A percentile compares a stretch with the other conserved stretches of the same genome.
These are phyloP conservation scores for Melikaiella ostensackeni DNA, from an alignment of 2,888 invertebrate genomes.

Conservation along the genomic window DNA sequence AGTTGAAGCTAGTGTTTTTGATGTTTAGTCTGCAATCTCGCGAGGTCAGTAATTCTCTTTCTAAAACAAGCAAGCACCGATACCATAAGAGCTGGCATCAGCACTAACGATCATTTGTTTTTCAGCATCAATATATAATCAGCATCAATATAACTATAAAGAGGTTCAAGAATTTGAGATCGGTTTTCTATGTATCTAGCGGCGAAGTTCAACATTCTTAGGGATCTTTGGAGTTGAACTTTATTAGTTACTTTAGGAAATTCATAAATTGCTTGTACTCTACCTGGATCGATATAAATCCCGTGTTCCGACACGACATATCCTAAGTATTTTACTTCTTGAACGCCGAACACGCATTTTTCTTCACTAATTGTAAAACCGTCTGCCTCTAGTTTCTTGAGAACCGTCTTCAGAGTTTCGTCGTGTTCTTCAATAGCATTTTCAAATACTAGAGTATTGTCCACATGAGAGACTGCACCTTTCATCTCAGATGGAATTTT, in stretches of 20 bases:
- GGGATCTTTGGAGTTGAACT: conserved; percentile 54
- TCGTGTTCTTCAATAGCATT: too few relatives aligned
- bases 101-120: conserved; percentile 54
- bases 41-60: conserved; percentile 52
- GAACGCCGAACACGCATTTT: background rate
- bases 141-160: conserved; percentile 61
- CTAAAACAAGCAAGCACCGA: conserved; percentile 67
- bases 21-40: conserved; percentile 69
- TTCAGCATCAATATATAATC: conserved; percentile 60
- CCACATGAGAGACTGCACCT: too few relatives aligned
- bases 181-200: conserved; percentile 58
- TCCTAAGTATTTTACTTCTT: background rate
- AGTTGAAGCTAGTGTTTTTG: conserved; percentile 50
- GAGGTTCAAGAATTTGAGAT: conserved; percentile 52
- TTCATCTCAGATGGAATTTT: too few relatives aligned
- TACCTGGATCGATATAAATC: conserved; percentile 50
- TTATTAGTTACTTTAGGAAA: conserved; percentile 45
- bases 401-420: too few relatives aligned
- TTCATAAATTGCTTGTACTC: conserved; percentile 57
- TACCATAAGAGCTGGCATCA: conserved; percentile 66
- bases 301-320: conserved; percentile 56
- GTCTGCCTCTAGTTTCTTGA: too few relatives aligned
- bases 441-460: too few relatives aligned
- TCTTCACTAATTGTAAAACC: too few relatives aligned
- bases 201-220: conserved; percentile 56